These are phyloP conservation scores for Urocolius indicus DNA, from an alignment of 2,113 vertebrate species.

Conservation along the genomic window DNA sequence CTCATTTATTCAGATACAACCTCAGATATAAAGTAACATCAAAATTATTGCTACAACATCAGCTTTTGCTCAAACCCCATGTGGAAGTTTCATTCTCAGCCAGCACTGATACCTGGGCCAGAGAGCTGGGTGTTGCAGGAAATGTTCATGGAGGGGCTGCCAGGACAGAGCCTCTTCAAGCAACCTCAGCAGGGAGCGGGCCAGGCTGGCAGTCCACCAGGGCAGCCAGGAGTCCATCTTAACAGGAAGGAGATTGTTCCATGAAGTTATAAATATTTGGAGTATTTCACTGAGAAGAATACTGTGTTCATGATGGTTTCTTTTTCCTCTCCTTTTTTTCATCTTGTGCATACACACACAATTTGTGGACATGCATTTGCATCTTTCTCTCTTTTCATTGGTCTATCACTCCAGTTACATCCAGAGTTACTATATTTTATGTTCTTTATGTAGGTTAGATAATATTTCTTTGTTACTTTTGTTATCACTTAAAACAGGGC, in stretches of 20 bases:
- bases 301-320: neutral
- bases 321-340: neutral
- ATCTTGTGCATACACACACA: neutral
- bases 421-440: neutral
- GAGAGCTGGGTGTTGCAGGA: neutral
- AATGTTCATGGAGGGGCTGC: neutral
- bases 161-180: neutral
- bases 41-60: neutral
- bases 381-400: neutral
- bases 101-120: too few relatives aligned
- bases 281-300: neutral
- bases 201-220: neutral
- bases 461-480: neutral
- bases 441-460: neutral
- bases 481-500: neutral
- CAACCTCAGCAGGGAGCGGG: accelerated
- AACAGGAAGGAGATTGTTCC: neutral
- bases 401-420: neutral
- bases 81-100: neutral
- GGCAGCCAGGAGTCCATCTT: neutral
- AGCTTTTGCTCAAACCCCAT: neutral
- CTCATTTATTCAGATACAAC: neutral
- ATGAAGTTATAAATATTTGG: neutral
- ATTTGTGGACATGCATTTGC: neutral
- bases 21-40: neutral